Evolutionary conservation across 2,797 vertebrate genomes (phyloP).

Genomic region (Cetoscarus ocellatus): DNA sequence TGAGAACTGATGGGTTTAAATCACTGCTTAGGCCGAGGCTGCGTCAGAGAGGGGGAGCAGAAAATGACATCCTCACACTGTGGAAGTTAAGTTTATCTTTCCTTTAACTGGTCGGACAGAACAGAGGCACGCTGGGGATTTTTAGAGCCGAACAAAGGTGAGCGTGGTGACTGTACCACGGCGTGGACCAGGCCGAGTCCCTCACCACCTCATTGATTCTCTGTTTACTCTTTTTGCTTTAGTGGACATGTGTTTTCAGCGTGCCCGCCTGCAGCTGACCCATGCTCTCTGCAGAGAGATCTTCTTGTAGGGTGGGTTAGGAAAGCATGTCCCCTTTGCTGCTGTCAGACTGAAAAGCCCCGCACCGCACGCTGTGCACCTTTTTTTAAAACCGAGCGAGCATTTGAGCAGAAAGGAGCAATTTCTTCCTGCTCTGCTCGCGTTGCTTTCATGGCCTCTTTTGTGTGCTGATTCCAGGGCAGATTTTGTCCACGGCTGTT

Average conservation of each 20-base stretch:
- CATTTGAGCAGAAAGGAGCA: conserved; percentile 60
- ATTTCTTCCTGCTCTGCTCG: conserved; percentile 64
- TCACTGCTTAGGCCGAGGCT: conserved; percentile 33
- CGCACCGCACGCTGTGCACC: conserved; percentile 25
- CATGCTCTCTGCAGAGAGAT: conserved; percentile 22
- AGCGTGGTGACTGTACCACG: conserved; percentile 20
- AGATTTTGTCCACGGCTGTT: conserved; percentile 72
- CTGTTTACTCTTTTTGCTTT: conserved; percentile 33
- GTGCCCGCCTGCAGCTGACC: conserved; percentile 47
- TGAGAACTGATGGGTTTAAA: conserved; percentile 45
- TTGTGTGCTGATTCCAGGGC: conserved; percentile 68
- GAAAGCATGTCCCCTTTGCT: conserved; percentile 26
- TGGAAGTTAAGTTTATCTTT: conserved; percentile 14
- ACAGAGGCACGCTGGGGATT: not conserved
- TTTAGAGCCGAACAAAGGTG: conserved; percentile 10
- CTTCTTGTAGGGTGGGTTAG: conserved; percentile 36
- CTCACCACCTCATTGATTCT: conserved; percentile 45
- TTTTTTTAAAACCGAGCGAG: conserved; percentile 30
- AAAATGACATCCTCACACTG: conserved; percentile 11
- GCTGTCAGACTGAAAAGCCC: conserved; percentile 46
- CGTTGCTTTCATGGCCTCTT: conserved; percentile 62
- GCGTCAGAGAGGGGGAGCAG: conserved; percentile 21
- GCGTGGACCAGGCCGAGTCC: conserved; percentile 10
- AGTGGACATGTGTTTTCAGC: conserved; percentile 40
- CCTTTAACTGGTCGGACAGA: not conserved